A percentile compares a stretch with the other conserved stretches of the same genome.
phyloP scores from a whole-genome alignment of 1,140 invertebrate genomes.

The Orchestia grillus region DNA sequence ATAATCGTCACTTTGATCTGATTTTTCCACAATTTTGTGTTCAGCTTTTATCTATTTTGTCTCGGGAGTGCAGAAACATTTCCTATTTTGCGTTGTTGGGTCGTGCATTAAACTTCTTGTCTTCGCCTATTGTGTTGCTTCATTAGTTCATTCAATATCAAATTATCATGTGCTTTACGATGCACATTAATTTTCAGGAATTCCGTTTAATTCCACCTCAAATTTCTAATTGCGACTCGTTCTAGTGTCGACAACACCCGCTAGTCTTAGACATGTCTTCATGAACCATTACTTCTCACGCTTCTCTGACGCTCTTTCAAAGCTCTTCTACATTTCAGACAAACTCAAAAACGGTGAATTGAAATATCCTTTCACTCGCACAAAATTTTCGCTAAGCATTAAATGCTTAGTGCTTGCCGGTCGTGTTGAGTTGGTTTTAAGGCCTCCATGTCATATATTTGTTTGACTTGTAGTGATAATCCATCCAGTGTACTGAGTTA shows the following conservation, averaged over 20 bases:
- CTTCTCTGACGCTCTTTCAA: no score
- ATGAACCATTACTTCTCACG: no score
- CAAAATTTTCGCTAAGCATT: neutral
- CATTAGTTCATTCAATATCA: neutral
- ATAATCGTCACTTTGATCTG: neutral
- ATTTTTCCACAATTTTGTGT: neutral
- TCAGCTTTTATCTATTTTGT: neutral
- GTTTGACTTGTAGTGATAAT: neutral
- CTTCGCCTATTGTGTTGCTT: neutral
- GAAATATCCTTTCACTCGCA: neutral
- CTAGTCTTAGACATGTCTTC: no score
- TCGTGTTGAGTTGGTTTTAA: neutral
- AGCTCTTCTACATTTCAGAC: no score
- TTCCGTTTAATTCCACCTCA: no score
- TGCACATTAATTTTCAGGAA: no score
- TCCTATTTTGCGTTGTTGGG: neutral
- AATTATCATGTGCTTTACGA: no score
- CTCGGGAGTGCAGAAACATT: neutral
- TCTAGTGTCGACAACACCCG: no score
- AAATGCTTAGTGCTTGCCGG: neutral
- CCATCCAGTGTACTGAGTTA: neutral
- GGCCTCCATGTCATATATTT: no score
- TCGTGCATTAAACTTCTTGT: neutral
- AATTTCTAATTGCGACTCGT: no score
- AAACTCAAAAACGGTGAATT: no score